phyloP scores from a whole-genome alignment of 2,888 invertebrate genomes.

The Linhomoeus sp. region DNA sequence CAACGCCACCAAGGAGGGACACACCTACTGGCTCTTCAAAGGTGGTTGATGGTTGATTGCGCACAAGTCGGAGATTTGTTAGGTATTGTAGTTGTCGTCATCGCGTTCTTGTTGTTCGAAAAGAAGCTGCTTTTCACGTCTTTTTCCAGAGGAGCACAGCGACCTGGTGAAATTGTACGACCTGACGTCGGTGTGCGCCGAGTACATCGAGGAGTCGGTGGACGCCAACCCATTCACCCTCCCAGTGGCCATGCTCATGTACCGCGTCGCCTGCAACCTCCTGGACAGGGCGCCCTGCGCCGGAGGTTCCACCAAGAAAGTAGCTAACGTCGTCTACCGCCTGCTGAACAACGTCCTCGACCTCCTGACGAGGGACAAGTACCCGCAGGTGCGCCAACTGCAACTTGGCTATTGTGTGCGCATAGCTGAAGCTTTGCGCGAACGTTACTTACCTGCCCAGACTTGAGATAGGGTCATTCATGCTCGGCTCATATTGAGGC shows the following conservation, averaged over 20 bases:
- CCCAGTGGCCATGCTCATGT: slow-evolving; percentile 74
- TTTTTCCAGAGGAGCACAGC: slow-evolving; percentile 48
- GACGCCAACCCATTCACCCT: slow-evolving; percentile 39
- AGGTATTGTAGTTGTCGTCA: too few species aligned
- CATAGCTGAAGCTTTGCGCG: too few species aligned
- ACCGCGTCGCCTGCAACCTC: slow-evolving; percentile 59
- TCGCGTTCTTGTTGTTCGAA: too few species aligned
- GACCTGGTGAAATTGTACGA: slow-evolving; percentile 85
- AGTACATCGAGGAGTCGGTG: slow-evolving; percentile 24
- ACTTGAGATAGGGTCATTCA: too few species aligned
- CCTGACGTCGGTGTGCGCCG: slow-evolving; percentile 56
- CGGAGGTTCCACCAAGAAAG: slow-evolving; percentile 1
- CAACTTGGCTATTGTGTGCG: too few species aligned
- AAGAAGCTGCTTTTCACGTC: slow-evolving; percentile 2
- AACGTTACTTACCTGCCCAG: too few species aligned
- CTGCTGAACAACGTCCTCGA: slow-evolving; percentile 61
- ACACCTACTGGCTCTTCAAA: slow-evolving; percentile 90
- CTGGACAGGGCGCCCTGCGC: neutral
- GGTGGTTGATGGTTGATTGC: slow-evolving; percentile 32
- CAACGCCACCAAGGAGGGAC: slow-evolving; percentile 81
- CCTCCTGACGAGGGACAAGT: slow-evolving; percentile 51
- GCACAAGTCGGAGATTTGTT: neutral
- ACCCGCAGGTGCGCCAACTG: slow-evolving; percentile 43
- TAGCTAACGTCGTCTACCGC: slow-evolving; percentile 9
- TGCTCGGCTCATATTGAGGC: too few species aligned